phyloP scores from a whole-genome alignment of 92 coral and sea anemone genomes.

The Siderastrea siderea region DNA sequence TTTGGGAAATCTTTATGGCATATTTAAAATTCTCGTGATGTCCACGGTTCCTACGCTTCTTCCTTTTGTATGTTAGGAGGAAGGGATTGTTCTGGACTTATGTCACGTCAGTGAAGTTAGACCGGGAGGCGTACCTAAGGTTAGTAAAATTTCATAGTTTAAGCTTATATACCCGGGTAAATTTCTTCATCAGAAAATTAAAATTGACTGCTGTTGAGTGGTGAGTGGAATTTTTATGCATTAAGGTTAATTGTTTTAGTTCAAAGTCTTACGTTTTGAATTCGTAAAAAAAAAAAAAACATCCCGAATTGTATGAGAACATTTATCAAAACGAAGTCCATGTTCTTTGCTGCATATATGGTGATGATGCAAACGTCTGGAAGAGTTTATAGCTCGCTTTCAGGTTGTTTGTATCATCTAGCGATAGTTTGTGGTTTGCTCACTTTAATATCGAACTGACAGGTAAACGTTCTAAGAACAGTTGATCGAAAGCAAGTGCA shows the following conservation, averaged over 20 bases:
- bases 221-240: conserved; percentile 1
- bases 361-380: not conserved
- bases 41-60: not conserved
- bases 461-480: conserved; percentile 3
- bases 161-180: not conserved
- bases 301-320: not conserved
- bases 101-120: conserved; percentile 88
- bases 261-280: not conserved
- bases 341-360: not conserved
- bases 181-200: not conserved
- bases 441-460: conserved; percentile 19
- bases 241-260: not conserved
- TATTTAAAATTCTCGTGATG: conserved; percentile 4
- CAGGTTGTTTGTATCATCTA: conserved; percentile 17
- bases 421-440: conserved; percentile 23
- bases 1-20: conserved; percentile 36
- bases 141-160: conserved; percentile 12
- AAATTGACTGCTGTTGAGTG: not conserved
- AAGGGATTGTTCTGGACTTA: conserved; percentile 76
- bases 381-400: not conserved
- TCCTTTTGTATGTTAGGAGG: conserved; percentile 73
- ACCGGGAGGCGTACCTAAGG: conserved; percentile 87
- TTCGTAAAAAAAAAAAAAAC: not conserved
- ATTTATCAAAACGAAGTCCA: not conserved
- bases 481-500: not conserved